Base-by-base conservation (phyloP, 2,797 vertebrate species). In the Rhinatrema bivittatum region DNA sequence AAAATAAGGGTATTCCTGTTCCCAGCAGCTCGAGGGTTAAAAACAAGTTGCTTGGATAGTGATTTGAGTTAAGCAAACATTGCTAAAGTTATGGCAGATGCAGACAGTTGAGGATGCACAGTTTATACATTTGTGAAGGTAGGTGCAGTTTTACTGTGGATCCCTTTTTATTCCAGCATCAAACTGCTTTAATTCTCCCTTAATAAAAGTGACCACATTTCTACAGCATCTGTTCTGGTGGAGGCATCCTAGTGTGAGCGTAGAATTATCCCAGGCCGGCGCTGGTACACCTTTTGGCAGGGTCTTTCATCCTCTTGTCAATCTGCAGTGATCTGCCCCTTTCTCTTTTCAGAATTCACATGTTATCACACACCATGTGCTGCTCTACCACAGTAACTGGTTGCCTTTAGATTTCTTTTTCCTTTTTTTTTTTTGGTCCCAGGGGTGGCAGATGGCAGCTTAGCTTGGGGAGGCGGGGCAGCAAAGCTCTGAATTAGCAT, bases 401-500 rank as follows among this genome's bases (percentile, higher is more conserved):
- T 14, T 10, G 3, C 22, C 14, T 13, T 30, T 10, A 5, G 13
- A 4, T 13, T 22, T 16, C 17, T 31, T 28, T 26, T 21, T 29
- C 16, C 20, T 7, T 13, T 9, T 21, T 6, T 21, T 24, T 10
- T 20, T 68, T 64, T 68, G 62, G 65, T 62, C 52, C 57, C 2
- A 37, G 48, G 70, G 63, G 63, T 70, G 76, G 89, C 91, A 97
- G 92, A 96, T 97, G 94, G 93, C 79, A 71, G 76, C 79, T 84
- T 79, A 82, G 77, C 33, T 39, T 58, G 34, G 55, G 75, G 78
- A 79, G n/a, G n/a, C 82, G 82, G 85, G 86, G 89, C 82, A 79
- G 79, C 75, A 52, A 63, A 70, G 69, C 75, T 80, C 79, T 68
- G 85, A 86, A 84, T 88, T 61, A 78, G 84, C 77, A n/a, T n/a